A percentile compares a stretch with the other conserved stretches of the same genome.
Conservation (phyloP, 2,888 invertebrate genomes). For the Drosophila tripunctata region DNA sequence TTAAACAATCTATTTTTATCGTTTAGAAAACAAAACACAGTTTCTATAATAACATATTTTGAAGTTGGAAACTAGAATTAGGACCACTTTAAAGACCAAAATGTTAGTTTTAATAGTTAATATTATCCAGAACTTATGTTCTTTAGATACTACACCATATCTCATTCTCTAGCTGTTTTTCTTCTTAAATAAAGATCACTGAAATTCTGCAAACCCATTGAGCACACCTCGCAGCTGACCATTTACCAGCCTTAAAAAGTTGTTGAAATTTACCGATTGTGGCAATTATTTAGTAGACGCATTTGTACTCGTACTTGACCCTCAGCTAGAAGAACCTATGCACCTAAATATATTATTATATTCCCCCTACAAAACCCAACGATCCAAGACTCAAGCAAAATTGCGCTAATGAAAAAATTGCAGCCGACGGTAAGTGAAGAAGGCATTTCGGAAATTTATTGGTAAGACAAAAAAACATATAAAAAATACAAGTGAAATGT, state of each 20-base stretch:
- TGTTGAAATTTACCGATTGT: slow-evolving; percentile 74
- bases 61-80: no score
- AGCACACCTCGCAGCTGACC: slow-evolving; percentile 32
- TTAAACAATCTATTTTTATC: no score
- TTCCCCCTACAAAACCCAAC: slow-evolving; percentile 17
- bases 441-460: slow-evolving; percentile 74
- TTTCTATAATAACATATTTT: no score
- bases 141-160: no score
- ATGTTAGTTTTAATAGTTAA: no score
- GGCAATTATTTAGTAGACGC: slow-evolving; percentile 60
- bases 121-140: no score
- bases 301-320: slow-evolving; percentile 55
- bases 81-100: no score
- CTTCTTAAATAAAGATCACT: no score
- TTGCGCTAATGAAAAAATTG: slow-evolving; percentile 74
- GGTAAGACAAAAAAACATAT: slow-evolving; percentile 49
- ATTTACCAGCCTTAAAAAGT: slow-evolving; percentile 57
- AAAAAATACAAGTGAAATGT: slow-evolving; percentile 49
- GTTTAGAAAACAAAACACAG: no score
- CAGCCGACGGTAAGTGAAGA: slow-evolving; percentile 54
- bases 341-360: neutral
- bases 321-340: no score
- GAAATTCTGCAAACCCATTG: neutral
- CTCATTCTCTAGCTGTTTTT: no score
- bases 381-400: slow-evolving; percentile 22